phyloP scores from a whole-genome alignment of 1,140 invertebrate species.

The Musca vetustissima region DNA sequence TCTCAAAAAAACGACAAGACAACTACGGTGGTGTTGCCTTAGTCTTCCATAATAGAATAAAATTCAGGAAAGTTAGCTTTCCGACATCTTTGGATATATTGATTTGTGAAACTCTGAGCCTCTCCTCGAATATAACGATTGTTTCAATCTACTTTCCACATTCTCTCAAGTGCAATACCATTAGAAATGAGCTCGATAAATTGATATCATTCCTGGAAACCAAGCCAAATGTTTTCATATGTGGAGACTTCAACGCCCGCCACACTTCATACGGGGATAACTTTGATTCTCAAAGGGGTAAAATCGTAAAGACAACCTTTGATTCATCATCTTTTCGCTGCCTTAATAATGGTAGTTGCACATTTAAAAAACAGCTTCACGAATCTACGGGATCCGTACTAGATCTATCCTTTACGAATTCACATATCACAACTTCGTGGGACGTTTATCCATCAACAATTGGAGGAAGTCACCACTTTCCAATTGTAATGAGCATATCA shows the following conservation, averaged over 20 bases:
- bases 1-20: background rate
- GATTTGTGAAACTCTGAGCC: background rate
- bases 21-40: slow-evolving; percentile 2
- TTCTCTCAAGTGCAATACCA: too few relatives aligned
- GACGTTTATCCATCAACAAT: background rate
- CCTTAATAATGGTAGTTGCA: background rate
- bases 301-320: background rate
- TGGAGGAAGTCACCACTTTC: background rate
- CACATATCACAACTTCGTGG: background rate
- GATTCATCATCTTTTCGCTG: background rate
- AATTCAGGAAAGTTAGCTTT: background rate
- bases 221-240: background rate
- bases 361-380: background rate
- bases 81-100: background rate
- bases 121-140: too few relatives aligned
- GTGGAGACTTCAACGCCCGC: background rate
- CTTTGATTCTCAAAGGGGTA: background rate
- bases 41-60: background rate
- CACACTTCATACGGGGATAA: background rate
- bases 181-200: background rate
- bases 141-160: too few relatives aligned
- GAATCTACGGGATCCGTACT: background rate
- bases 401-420: background rate
- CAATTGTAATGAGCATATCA: background rate
- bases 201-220: background rate